Percentiles rank a stretch among this genome's conserved stretches.
Evolutionary conservation across 2,888 invertebrate species (phyloP).

Genomic region (Deilephila elpenor): DNA sequence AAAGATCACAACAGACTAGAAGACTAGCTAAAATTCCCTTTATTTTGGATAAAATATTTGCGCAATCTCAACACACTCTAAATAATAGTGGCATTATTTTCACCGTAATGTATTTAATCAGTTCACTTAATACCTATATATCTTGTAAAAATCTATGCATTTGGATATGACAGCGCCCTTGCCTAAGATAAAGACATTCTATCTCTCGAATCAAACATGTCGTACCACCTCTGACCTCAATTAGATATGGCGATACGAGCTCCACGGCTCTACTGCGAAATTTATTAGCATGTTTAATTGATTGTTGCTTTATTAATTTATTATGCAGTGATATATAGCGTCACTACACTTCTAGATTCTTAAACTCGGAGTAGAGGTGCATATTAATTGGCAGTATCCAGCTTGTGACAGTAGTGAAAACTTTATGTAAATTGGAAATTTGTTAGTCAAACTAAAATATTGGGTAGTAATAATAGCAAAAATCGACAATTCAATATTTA

Average conservation of each 20-base stretch:
- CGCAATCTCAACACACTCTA: no score
- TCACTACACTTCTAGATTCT: background rate
- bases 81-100: no score
- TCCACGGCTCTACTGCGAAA: constrained; percentile 41
- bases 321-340: background rate
- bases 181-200: constrained; percentile 27
- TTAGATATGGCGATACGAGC: constrained; percentile 49
- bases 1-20: no score
- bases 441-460: no score
- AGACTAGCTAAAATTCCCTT: no score
- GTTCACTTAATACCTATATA: no score
- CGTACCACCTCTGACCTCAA: constrained; percentile 51
- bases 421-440: no score
- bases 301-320: constrained; percentile 19
- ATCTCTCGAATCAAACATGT: constrained; percentile 43
- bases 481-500: no score
- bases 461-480: no score
- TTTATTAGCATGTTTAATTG: constrained; percentile 50
- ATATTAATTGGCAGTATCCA: background rate
- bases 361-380: background rate
- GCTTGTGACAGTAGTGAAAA: no score
- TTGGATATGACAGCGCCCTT: constrained; percentile 25
- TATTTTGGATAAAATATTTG: no score
- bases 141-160: background rate
- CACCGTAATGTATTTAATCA: no score